A percentile compares a stretch with the other conserved stretches of the same genome.
phyloP scores from a whole-genome alignment of 2,888 invertebrate genomes.

The Sesia apiformis region DNA sequence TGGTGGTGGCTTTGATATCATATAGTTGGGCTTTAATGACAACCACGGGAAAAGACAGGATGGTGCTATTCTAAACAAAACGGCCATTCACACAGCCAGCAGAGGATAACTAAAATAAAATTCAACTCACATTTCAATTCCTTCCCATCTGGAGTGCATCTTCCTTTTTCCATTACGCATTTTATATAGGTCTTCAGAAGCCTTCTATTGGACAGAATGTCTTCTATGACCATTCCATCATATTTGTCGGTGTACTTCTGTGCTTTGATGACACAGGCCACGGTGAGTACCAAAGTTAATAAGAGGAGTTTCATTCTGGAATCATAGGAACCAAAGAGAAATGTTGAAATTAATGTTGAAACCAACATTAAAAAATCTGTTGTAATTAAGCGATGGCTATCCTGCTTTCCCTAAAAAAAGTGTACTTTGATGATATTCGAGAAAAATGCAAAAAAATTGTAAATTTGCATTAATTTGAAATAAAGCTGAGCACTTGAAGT shows the following conservation, averaged over 20 bases:
- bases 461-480: too few relatives aligned
- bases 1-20: too few relatives aligned
- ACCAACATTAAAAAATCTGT: neutral
- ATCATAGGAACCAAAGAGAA: neutral
- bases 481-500: too few relatives aligned
- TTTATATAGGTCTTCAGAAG: slow-evolving; percentile 80
- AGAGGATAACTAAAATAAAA: too few relatives aligned
- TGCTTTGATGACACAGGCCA: slow-evolving; percentile 2
- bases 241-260: slow-evolving; percentile 77
- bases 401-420: too few relatives aligned
- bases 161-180: slow-evolving; percentile 77
- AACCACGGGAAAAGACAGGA: too few relatives aligned
- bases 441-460: too few relatives aligned
- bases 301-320: slow-evolving; percentile 10
- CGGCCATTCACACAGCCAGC: too few relatives aligned
- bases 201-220: slow-evolving; percentile 78
- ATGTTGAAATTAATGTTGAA: neutral
- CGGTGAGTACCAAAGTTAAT: slow-evolving; percentile 5
- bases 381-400: too few relatives aligned
- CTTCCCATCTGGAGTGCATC: slow-evolving; percentile 81
- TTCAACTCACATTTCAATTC: slow-evolving; percentile 79
- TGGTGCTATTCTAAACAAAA: too few relatives aligned
- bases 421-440: too few relatives aligned
- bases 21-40: too few relatives aligned
- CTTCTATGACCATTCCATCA: slow-evolving; percentile 81